Conservation (phyloP, 2,888 invertebrate genomes). For the Sylvicola cinctus region DNA sequence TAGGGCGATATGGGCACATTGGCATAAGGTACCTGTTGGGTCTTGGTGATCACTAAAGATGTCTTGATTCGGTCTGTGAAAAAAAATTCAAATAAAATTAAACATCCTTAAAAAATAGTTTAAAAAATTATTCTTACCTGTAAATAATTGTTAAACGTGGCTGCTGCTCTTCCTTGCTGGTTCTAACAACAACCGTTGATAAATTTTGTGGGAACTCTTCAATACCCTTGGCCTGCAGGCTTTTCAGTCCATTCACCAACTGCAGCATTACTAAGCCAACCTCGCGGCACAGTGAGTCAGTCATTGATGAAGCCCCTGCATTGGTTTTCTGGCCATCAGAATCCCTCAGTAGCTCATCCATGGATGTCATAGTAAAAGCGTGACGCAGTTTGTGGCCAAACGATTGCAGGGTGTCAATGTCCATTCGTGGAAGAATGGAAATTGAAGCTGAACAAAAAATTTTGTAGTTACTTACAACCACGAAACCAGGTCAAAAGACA, state of each 20-base stretch:
- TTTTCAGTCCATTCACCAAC: conserved; percentile 60
- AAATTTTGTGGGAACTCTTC: conserved; percentile 54
- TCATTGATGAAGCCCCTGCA: conserved; percentile 21
- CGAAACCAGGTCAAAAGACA: conserved; percentile 1
- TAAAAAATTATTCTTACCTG: conserved; percentile 32
- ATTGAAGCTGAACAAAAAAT: conserved; percentile 41
- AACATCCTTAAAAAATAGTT: neutral
- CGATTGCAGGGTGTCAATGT: conserved; percentile 52
- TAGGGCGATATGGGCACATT: conserved; percentile 50
- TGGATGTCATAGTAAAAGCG: conserved; percentile 15
- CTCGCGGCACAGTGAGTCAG: conserved; percentile 35
- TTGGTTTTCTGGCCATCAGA: conserved; percentile 1
- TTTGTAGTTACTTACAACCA: conserved; percentile 5
- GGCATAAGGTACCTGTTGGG: conserved; percentile 50
- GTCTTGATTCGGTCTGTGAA: conserved; percentile 44
- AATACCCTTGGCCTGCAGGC: conserved; percentile 60
- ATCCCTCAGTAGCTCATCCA: conserved; percentile 17
- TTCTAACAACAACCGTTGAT: conserved; percentile 45
- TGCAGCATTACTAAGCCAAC: conserved; percentile 62
- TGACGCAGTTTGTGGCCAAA: conserved; percentile 38
- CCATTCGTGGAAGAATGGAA: conserved; percentile 50
- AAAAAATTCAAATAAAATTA: conserved; percentile 1
- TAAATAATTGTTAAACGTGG: conserved; percentile 54
- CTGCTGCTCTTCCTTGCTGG: conserved; percentile 28
- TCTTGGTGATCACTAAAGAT: conserved; percentile 36